Percentiles rank a stretch among this genome's conserved stretches.
phyloP scores from a whole-genome alignment of 2,888 invertebrate species.

The Gerris lacustris region DNA sequence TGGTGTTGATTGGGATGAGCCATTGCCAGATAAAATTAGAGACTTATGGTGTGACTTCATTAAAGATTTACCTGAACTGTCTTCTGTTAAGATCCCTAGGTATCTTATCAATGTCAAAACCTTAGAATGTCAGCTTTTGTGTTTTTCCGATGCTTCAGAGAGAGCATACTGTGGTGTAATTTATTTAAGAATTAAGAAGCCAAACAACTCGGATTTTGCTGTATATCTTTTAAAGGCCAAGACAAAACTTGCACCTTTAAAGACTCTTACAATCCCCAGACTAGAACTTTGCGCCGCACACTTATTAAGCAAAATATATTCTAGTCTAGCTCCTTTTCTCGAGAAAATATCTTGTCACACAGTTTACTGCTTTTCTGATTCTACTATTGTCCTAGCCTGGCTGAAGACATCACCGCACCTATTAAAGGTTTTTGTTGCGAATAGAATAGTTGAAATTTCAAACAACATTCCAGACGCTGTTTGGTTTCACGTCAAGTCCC shows the following conservation, averaged over 20 bases:
- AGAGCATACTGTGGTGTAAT: background rate
- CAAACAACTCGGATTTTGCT: background rate
- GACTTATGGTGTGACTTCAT: background rate
- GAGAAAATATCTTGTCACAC: background rate
- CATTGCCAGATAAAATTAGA: background rate
- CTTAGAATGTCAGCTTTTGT: background rate
- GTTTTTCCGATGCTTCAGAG: background rate
- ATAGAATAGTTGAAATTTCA: background rate
- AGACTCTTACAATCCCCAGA: conserved; percentile 2
- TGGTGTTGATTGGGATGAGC: background rate
- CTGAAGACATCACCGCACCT: background rate
- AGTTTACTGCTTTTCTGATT: background rate
- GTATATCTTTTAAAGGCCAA: background rate
- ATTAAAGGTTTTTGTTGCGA: background rate
- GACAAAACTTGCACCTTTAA: background rate
- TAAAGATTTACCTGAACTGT: background rate
- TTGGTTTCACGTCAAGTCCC: background rate
- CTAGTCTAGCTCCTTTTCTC: background rate
- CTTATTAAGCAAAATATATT: background rate
- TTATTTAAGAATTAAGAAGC: background rate
- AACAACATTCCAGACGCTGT: background rate
- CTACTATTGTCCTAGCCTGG: background rate
- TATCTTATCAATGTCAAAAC: background rate
- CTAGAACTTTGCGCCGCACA: conserved; percentile 12
- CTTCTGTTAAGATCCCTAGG: background rate